phyloP scores from a whole-genome alignment of 2,113 vertebrate species.

The Hippocampus mohnikei region DNA sequence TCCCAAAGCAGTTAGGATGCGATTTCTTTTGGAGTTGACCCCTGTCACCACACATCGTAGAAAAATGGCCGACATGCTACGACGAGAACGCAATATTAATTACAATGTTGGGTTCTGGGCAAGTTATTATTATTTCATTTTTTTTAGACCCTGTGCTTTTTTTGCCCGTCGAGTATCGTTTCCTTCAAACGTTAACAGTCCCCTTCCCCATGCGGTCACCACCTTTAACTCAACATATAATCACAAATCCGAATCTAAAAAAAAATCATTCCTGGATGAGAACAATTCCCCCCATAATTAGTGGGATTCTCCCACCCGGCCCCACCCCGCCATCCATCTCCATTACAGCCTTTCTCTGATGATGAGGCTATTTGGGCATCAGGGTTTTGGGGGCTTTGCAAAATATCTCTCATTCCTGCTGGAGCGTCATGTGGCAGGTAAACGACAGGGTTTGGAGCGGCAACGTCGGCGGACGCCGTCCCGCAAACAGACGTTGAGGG shows the following conservation, averaged over 20 bases:
- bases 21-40: neutral
- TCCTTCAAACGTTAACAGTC: neutral
- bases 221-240: neutral
- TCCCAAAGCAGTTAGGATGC: neutral
- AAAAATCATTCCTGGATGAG: slow-evolving; percentile 55
- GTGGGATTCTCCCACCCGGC: slow-evolving; percentile 65
- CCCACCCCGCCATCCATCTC: slow-evolving; percentile 72
- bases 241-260: neutral
- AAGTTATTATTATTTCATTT: neutral
- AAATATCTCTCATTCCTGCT: slow-evolving; percentile 36
- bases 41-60: neutral
- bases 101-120: neutral
- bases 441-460: slow-evolving; percentile 45
- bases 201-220: neutral
- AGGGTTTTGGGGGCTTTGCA: slow-evolving; percentile 23
- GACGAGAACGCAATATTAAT: neutral
- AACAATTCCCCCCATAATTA: slow-evolving; percentile 74
- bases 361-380: slow-evolving; percentile 62
- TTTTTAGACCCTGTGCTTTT: neutral
- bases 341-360: slow-evolving; percentile 58
- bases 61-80: neutral
- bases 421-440: slow-evolving; percentile 52
- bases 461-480: slow-evolving; percentile 37
- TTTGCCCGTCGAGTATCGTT: neutral
- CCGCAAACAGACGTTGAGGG: slow-evolving; percentile 55